Evolutionary conservation across 2,113 vertebrate genomes (phyloP), one percentile per base, ranked within the genome.

Genomic region (Oenanthe melanoleuca): DNA sequence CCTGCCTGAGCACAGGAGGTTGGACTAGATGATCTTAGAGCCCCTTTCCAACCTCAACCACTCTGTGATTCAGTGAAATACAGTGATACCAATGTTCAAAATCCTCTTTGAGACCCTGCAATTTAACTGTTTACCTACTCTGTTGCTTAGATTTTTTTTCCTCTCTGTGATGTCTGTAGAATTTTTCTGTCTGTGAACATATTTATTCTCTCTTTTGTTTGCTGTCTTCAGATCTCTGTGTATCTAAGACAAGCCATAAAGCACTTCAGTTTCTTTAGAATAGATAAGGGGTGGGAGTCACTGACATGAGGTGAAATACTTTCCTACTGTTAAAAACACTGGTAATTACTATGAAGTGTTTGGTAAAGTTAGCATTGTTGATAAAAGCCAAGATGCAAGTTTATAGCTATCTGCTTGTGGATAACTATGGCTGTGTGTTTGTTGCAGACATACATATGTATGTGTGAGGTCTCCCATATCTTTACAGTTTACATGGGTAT

Each of bases 241-340:
- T 66, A 78, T 80, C 56, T 86, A 86, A 73, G 31, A 72, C 45
- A 86, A 83, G 49, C 56, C 55, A 49, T 45, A 90, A 83, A 93
- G 38, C 50, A 82, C 18, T 67, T 25, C 4, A 53, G 25, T 57
- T 92, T 70, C 77, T 75, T 74, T 57, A 57, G 86, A 90, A 64
- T 22, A 86, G 52, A 12, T 79, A 64, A 74, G 28, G 31, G 14
- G 8, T 47, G 26, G 42, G 33, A 77, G 44, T 53, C 64, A 53
- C 45, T 74, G 69, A 66, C 37, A 53, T 11, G 15, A 61, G 60
- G 15, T 1, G 3, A 14, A 40, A 86, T 25, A 80, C 9, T 56
- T 94, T 40, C 80, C 72, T 61, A 38, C 38, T 74, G 55, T 28
- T 81, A 47, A 80, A 74, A 88, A 56, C 24, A 23, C 14, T 38